phyloP scores from a whole-genome alignment of 2,888 invertebrate species.

The Caenorhabditis drosophilae region DNA sequence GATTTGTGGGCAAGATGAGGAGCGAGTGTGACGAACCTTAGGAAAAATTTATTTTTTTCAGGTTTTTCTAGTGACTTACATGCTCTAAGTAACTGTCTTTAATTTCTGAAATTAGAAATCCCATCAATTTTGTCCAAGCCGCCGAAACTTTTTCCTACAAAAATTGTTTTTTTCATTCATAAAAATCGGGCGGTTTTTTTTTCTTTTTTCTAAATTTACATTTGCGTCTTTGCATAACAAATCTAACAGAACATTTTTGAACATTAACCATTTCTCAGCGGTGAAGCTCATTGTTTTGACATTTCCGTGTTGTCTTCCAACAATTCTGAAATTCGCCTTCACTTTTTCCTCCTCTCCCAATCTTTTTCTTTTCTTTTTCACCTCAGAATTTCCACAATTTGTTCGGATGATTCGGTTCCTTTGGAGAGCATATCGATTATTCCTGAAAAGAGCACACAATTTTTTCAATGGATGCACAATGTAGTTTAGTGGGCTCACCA shows the following conservation, averaged over 20 bases:
- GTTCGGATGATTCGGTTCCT: conserved; percentile 42
- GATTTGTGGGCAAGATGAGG: conserved; percentile 61
- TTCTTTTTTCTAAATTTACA: conserved; percentile 15
- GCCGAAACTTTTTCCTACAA: conserved; percentile 52
- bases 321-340: too few species aligned
- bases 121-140: conserved; percentile 60
- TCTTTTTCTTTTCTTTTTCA: too few species aligned
- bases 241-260: conserved; percentile 59
- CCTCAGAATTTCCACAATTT: conserved; percentile 44
- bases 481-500: too few species aligned
- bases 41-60: too few species aligned
- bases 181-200: neutral
- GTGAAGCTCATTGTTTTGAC: conserved; percentile 64
- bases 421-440: conserved; percentile 62
- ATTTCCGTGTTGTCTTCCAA: conserved; percentile 63
- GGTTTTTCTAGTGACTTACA: too few species aligned
- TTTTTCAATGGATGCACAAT: too few species aligned
- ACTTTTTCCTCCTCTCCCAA: too few species aligned
- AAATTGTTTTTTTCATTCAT: conserved; percentile 1
- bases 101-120: conserved; percentile 64
- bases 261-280: conserved; percentile 65
- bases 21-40: conserved; percentile 58
- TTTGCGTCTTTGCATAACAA: conserved; percentile 52
- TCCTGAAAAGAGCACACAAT: conserved; percentile 10
- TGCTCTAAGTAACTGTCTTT: conserved; percentile 66